Percentiles rank a stretch among this genome's conserved stretches.
Conservation (phyloP, 2,797 vertebrate species). For the Falco columbarius region DNA sequence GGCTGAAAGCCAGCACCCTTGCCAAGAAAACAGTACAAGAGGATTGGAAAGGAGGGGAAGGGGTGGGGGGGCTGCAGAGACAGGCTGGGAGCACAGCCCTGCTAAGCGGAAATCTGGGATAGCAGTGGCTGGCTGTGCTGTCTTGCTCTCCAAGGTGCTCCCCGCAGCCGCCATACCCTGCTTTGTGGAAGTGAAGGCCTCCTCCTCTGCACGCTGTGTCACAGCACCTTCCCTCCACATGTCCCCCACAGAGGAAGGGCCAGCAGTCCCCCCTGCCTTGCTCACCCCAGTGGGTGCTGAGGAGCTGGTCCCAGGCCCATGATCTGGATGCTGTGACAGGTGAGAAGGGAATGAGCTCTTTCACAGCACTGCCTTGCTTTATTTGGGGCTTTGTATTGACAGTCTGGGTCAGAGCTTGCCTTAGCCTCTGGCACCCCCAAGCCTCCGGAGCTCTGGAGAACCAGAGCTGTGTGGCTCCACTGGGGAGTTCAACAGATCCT, state of each 20-base stretch:
- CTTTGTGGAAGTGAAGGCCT: background rate
- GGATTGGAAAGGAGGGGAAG: slow-evolving; percentile 28
- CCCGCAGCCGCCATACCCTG: fast-evolving
- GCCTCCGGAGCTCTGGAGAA: background rate
- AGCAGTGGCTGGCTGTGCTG: background rate
- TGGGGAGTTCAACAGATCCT: background rate
- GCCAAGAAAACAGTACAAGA: slow-evolving; percentile 64
- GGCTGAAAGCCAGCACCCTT: slow-evolving; percentile 57
- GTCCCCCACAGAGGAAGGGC: background rate
- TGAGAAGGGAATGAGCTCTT: background rate
- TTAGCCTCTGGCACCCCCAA: background rate
- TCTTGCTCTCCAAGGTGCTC: background rate
- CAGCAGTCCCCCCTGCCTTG: background rate
- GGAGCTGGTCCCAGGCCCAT: background rate
- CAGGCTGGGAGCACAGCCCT: background rate
- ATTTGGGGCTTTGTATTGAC: background rate
- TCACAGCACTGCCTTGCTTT: background rate
- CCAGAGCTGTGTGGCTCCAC: background rate
- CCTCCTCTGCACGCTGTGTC: background rate
- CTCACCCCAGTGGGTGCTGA: background rate
- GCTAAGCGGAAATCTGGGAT: background rate
- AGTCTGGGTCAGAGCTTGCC: background rate
- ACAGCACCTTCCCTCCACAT: background rate
- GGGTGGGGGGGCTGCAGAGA: slow-evolving; percentile 8
- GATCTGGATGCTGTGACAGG: background rate